Evolutionary conservation across 2,888 invertebrate genomes (phyloP), one percentile per base, ranked within the genome.

Genomic region (Sinopyrophorus schimmeli): DNA sequence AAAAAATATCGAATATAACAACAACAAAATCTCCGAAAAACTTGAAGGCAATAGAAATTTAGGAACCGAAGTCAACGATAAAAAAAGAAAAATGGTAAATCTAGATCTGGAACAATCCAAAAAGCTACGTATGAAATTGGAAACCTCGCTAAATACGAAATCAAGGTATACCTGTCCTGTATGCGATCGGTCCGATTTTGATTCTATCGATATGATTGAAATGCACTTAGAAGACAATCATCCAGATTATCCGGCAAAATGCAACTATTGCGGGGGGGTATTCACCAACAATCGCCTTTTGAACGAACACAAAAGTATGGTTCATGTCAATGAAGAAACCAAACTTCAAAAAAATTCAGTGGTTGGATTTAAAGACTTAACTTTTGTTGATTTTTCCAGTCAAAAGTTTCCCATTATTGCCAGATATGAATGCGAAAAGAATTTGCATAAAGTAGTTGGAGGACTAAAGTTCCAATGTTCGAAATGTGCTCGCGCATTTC

Each of bases 331-430:
- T 24, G 64, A 58, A 57, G 67, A 58, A 17, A 30, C 18, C 6
- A 59, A 70, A 60, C 28, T 52, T 55, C 31, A 58, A 58, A 56
- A 64, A 57, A 80, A 80, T 52, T 74, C 78, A 1, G 79, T 84
- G 28, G 73, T 81, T 1, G 85, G 86, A 9, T 87, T 84, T 68
- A 80, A 82, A 57, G 87, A 90, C 69, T 74, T 86, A 41, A 82
- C 83, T 1, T 87, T 86, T 66, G 80, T 87, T n/a, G 89, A 90
- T 65, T 92, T 89, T 66, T 84, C 89, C 0, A 83, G 82, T 48
- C 81, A 82, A 58, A 91, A 91, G 67, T 90, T 89, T 65, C 83
- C 90, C 0, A 80, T 87, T 40, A 87, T 91, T 55, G 86, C 89
- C 0, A 80, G 86, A 54, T 81, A 83, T 12, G 79, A 84, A 53